Base-by-base conservation (phyloP, 2,113 vertebrate genomes). In the Aythya baeri region DNA sequence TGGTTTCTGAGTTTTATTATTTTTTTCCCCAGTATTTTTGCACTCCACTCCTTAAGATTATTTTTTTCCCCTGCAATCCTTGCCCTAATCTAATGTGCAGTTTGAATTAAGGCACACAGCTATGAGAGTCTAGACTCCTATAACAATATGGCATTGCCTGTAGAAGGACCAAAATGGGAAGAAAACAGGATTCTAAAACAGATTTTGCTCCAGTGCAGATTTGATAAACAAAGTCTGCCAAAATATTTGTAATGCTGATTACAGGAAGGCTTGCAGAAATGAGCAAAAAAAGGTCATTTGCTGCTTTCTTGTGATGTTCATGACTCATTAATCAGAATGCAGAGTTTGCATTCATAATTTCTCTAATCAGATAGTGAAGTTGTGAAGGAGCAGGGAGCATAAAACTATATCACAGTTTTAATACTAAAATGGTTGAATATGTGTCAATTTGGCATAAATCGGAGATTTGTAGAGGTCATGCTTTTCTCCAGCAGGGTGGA, bases 241-340 rank as follows among this genome's bases (percentile, higher is more conserved):
- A 93, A 96, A 49, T 88, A 76, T 87, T 94, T 62, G 15, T 67
- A 83, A 70, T 89, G 71, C 50, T 91, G 77, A 87, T 91, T 94
- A 87, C 67, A 94, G 50, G 71, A 91, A 91, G 29, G 23, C 78
- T 87, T 94, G 71, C 63, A 94, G 68, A 92, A 91, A 44, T n/a
- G 36, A 79, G 73, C 3, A 5, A 52, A 70, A 91, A 89, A 83
- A 91, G 76, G 81, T 93, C 74, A 77, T 41, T 91, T 58, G 36
- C 62, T 91, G 50, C 67, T 74, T 82, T 79, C 93, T 91, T 89
- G 25, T 67, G 58, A 43, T 67, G 66, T 87, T 91, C 74, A 46
- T 67, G 91, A 91, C 38, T 93, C 66, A 58, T 88, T 93, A 87
- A 95, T 91, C 83, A 93, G 83, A 92, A 92, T 26, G 26, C 58